Evolutionary conservation across 2,113 vertebrate species (phyloP), one percentile per base, ranked within the genome.

Genomic region (Orycteropus afer): DNA sequence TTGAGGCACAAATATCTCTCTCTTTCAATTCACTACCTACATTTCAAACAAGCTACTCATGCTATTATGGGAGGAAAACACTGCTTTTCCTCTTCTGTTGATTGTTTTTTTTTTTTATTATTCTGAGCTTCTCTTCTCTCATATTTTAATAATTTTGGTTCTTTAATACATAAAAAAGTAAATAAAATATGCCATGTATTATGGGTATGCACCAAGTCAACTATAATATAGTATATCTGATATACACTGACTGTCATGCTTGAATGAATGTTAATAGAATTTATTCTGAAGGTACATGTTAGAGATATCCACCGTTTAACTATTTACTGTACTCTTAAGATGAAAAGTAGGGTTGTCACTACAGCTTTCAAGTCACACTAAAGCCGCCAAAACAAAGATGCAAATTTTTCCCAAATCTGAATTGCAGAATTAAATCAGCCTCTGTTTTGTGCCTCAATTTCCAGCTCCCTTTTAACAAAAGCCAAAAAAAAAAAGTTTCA

Each of bases 151-250:
- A 98, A 98, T 98, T 98, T 98, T 98, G 93, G 96, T 98, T 98
- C 97, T 98, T 98, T 98, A 98, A 98, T 98, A 98, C 97, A 98
- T 98, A 98, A 98, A 98, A 98, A 98, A 97, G 97, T 98, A 98
- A 98, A 98, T 98, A 98, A 98, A 98, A 98, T 98, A 98, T 98
- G 97, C 98, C 97, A 95, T 98, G 98, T 98, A 98, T 98, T 98
- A 98, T 34, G 96, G 96, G 97, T 95, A 98, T 98, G 98, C 98
- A 98, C 97, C 98, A 98, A 98, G 97, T 98, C 98, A 98, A 98
- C 98, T 98, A 97, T 98, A 98, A 98, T 98, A 98, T 98, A 98
- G 98, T 98, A 98, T 98, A 98, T 98, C 98, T 98, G 98, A 98
- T 98, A 98, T 98, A 98, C 97, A 98, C 98, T 97, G 98, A 98